A percentile compares a stretch with the other conserved stretches of the same genome.
These are phyloP conservation scores for Nomada fucata DNA, from an alignment of 2,888 invertebrate genomes.

Conservation along the genomic window DNA sequence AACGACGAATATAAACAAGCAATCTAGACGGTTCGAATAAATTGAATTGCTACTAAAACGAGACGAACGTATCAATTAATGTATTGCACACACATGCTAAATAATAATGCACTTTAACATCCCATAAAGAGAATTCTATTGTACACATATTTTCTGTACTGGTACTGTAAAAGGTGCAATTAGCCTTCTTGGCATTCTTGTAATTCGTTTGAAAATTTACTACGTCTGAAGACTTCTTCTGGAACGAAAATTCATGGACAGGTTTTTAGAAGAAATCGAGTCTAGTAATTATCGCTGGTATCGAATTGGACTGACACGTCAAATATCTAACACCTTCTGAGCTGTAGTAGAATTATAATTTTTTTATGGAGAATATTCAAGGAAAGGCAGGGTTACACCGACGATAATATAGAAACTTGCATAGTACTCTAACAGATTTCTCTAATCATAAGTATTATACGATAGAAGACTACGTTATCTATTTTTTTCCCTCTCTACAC, in stretches of 20 bases:
- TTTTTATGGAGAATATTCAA: background rate
- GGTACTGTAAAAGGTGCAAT: background rate
- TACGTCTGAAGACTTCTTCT: background rate
- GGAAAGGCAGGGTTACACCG: constrained; percentile 13
- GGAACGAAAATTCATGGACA: background rate
- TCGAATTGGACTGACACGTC: background rate
- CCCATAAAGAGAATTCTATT: background rate
- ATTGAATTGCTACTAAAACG: background rate
- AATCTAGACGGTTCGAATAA: background rate
- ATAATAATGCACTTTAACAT: too few species aligned
- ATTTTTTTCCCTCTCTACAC: constrained; percentile 5
- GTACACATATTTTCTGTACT: background rate
- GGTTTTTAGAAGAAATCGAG: constrained; percentile 1
- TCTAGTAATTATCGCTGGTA: background rate
- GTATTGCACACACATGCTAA: background rate
- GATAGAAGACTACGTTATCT: constrained; percentile 8
- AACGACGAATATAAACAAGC: background rate
- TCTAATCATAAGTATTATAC: constrained; percentile 16
- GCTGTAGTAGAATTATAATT: background rate
- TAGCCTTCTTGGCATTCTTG: background rate
- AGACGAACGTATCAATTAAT: background rate
- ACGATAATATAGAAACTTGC: constrained; percentile 9
- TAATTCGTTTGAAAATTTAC: background rate
- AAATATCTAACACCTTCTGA: constrained; percentile 1
- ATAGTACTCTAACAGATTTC: background rate